phyloP scores from a whole-genome alignment of 2,888 invertebrate species.

The Melitaea athalia region DNA sequence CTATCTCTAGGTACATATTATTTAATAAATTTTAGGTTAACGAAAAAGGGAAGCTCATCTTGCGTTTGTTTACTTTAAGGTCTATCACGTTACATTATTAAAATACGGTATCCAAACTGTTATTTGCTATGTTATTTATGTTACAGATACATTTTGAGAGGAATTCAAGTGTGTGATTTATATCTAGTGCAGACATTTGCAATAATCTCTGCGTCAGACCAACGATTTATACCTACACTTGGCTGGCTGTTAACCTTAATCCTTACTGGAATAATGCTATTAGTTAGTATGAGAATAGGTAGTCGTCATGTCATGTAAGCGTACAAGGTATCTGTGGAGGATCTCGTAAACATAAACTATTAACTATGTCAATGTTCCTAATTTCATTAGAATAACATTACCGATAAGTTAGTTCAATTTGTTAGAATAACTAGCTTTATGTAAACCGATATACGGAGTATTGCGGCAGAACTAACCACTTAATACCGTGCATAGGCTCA shows the following conservation, averaged over 20 bases:
- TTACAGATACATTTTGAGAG: too few relatives aligned
- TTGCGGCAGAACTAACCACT: constrained; percentile 26
- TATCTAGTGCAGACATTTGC: not conserved
- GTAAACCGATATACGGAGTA: not conserved
- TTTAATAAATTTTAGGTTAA: too few relatives aligned
- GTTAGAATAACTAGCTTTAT: constrained; percentile 18
- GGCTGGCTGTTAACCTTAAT: constrained; percentile 1
- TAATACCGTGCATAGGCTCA: constrained; percentile 23
- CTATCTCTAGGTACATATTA: too few relatives aligned
- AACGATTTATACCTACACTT: not conserved
- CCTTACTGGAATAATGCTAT: not conserved
- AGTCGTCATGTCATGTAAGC: not conserved
- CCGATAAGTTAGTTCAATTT: constrained; percentile 13
- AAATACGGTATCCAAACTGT: too few relatives aligned
- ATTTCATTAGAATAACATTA: not conserved
- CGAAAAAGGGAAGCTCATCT: too few relatives aligned
- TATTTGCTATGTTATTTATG: too few relatives aligned
- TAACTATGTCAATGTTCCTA: constrained; percentile 1
- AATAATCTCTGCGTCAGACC: not conserved
- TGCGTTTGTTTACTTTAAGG: too few relatives aligned
- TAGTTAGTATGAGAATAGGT: not conserved
- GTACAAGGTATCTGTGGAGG: constrained; percentile 6
- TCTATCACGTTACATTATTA: too few relatives aligned
- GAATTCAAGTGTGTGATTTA: too few relatives aligned
- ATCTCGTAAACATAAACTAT: not conserved